These are phyloP conservation scores for Pachycephus smyrnensis DNA, from an alignment of 2,888 invertebrate species.

Conservation along the genomic window DNA sequence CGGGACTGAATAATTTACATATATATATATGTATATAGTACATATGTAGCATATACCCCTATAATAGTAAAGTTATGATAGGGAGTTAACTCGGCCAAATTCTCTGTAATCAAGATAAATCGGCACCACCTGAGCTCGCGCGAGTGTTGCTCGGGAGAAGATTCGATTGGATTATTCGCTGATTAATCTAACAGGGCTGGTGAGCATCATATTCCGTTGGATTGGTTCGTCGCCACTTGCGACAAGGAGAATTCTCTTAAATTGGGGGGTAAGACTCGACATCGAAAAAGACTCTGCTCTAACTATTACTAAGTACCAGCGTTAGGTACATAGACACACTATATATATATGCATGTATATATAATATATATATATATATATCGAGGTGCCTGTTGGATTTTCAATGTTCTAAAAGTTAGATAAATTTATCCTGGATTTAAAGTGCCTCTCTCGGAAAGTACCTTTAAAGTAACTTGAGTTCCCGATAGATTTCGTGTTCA, in stretches of 20 bases:
- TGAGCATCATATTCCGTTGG: neutral
- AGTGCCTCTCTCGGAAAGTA: neutral
- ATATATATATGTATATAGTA: too few species aligned
- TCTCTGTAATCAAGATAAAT: conserved; percentile 2
- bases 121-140: neutral
- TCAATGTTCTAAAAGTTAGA: neutral
- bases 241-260: neutral
- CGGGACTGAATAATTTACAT: too few species aligned
- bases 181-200: neutral
- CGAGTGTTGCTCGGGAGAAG: neutral
- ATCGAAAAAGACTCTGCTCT: neutral
- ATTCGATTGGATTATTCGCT: neutral
- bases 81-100: neutral
- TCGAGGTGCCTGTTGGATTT: neutral
- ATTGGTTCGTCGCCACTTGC: neutral
- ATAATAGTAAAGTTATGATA: neutral
- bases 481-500: neutral
- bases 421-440: neutral
- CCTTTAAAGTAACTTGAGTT: neutral
- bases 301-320: neutral
- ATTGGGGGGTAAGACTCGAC: neutral
- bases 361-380: too few species aligned
- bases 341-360: too few species aligned
- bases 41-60: too few species aligned
- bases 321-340: neutral